Conservation (phyloP, 2,797 vertebrate genomes). For the Lateolabrax maculatus region DNA sequence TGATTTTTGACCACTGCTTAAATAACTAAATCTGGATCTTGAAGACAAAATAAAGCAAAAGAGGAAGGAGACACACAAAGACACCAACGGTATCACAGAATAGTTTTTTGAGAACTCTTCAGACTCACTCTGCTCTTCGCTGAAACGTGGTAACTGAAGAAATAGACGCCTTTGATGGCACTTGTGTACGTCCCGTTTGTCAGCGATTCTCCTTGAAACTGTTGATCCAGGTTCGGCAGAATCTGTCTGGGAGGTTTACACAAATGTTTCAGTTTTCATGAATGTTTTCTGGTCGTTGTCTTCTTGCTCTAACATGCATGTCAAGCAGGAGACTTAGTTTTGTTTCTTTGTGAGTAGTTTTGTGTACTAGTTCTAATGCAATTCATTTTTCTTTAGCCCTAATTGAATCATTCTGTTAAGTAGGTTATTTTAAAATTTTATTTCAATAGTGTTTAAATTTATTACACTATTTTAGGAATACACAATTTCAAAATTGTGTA, state of each 20-base stretch:
- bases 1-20: not conserved
- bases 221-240: not conserved
- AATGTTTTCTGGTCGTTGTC: not conserved
- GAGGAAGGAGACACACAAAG: not conserved
- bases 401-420: no score
- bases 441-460: no score
- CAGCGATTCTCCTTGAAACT: constrained; percentile 29
- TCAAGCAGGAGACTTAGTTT: no score
- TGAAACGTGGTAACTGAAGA: constrained; percentile 76
- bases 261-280: not conserved
- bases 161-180: constrained; percentile 57
- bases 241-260: constrained; percentile 41
- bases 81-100: not conserved
- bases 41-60: not conserved
- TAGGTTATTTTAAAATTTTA: no score
- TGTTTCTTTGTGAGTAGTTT: no score
- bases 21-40: not conserved
- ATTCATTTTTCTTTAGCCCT: no score
- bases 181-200: constrained; percentile 47
- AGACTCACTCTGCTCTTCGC: constrained; percentile 66
- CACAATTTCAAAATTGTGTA: no score
- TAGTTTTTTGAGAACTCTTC: not conserved
- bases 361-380: no score
- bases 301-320: no score
- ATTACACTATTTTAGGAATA: no score